Percentiles rank a stretch among this genome's conserved stretches.
phyloP scores from a whole-genome alignment of 2,888 invertebrate species.

The Atrina japonica region DNA sequence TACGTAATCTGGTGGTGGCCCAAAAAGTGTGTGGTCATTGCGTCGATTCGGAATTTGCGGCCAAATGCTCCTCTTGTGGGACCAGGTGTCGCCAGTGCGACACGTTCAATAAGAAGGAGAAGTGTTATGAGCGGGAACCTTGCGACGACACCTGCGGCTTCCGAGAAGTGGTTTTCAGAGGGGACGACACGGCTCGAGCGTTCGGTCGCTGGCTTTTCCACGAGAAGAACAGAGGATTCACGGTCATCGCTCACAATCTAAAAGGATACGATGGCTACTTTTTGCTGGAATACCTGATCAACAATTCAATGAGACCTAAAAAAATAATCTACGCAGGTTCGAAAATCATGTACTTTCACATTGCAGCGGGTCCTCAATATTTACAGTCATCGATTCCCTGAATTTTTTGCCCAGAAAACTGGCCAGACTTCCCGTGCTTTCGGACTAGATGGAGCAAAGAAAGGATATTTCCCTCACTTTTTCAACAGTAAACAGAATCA shows the following conservation, averaged over 20 bases:
- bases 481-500: slow-evolving; percentile 46
- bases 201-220: slow-evolving; percentile 46
- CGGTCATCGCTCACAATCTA: slow-evolving; percentile 41
- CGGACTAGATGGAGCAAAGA: slow-evolving; percentile 40
- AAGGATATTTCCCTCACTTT: slow-evolving; percentile 54
- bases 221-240: slow-evolving; percentile 35
- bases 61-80: slow-evolving; percentile 15
- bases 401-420: slow-evolving; percentile 43
- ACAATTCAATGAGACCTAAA: slow-evolving; percentile 32
- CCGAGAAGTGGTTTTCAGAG: slow-evolving; percentile 41
- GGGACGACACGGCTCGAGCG: slow-evolving; percentile 33
- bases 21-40: slow-evolving; percentile 16
- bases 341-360: slow-evolving; percentile 44
- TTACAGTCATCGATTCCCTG: slow-evolving; percentile 35
- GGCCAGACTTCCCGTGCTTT: slow-evolving; percentile 44
- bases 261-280: slow-evolving; percentile 46
- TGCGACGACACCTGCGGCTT: slow-evolving; percentile 42
- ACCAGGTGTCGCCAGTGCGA: slow-evolving; percentile 23
- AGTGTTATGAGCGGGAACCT: slow-evolving; percentile 35
- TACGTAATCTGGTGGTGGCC: slow-evolving; percentile 7
- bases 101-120: slow-evolving; percentile 22
- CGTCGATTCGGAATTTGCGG: background rate
- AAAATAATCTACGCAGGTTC: slow-evolving; percentile 42
- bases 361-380: slow-evolving; percentile 25
- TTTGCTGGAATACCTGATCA: slow-evolving; percentile 43